Evolutionary conservation across 1,140 invertebrate species (phyloP), one percentile per base, ranked within the genome.

Genomic region (Samia ricini): DNA sequence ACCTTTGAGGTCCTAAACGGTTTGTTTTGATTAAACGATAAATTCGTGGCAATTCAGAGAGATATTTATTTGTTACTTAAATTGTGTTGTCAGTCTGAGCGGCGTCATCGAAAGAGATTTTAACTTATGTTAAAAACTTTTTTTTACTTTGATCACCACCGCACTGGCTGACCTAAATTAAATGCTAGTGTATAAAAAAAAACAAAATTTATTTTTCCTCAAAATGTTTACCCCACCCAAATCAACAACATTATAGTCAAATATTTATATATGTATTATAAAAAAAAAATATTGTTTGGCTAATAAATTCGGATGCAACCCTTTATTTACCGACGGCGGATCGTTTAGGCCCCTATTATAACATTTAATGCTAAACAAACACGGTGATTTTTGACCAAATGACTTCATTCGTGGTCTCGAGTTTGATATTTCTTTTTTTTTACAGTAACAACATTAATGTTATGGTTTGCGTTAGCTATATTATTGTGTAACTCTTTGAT

Each of bases 311-410:
- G 54, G 63, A 71, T 68, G 76, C 76, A 88, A 88, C 85, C 85
- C 85, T 88, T 88, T 83, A 87, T 87, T 85, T 84, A 72, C 74
- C 69, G 69, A 64, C 69, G 67, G 71, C 66, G 71, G 72, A 66
- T 76, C 79, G 75, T 81, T 84, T 79, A 75, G 77, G 66, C 74
- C 73, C 76, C 81, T 59, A 88, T 88, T 88, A 88, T 88, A 81
- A 88, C 82, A 88, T 84, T 83, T 83, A 88, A 88, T 84, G 83
- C 76, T 82, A 84, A 84, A 88, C 80, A 88, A 88, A 88, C 85
- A 85, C 54, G 70, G 76, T 42, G 73, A 80, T 76, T 79, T 81
- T 76, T 73, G 71, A 66, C 77, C 64, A 79, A 84, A 85, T 85
- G 77, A 82, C 83, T 88, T 81, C 71, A 88, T 88, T 15, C 33